Evolutionary conservation across 2,113 vertebrate genomes (phyloP), one percentile per base, ranked within the genome.

Genomic region (Apistogramma diplotaenia): DNA sequence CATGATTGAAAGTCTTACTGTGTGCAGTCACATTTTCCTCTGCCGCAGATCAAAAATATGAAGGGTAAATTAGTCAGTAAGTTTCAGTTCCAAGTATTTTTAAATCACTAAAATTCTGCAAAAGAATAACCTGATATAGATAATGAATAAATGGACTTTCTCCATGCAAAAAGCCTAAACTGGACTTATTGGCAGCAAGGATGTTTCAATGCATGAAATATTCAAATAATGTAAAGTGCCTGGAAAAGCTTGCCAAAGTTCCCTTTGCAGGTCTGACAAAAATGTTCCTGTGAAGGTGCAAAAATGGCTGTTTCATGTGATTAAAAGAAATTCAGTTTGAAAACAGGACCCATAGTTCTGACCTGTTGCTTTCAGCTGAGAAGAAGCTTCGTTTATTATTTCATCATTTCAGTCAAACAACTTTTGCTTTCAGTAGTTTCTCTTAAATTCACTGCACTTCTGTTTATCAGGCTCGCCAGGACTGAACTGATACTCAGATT

Each of bases 81-180:
- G 2, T n/a, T 0, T 5, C 18, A 51, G 51, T 70, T n/a, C 43
- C 29, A 51, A 49, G 25, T 70, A 70, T 51, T 13, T 70, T 18
- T 27, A 70, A 70, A 51, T 70, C 65, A 51, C 9, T 70, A 27
- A 70, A 51, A 70, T 70, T 43, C 65, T 70, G 43, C 43, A 70
- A 7, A 70, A 51, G 65, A 51, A 31, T 51, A 70, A 70, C 43
- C 7, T 8, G 10, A 51, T 70, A 51, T 31, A 51, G 65, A 7
- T 70, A 70, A 70, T 70, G 65, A 70, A 70, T 70, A 70, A 70
- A 70, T 70, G 65, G 65, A n/a, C 65, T 70, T 51, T 19, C 6
- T 70, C 0, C 43, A 70, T 51, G 40, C 65, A 31, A 31, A 70
- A 51, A 19, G 25, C 65, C 43, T 31, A 31, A 18, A 5, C 19